A percentile compares a stretch with the other conserved stretches of the same genome.
Conservation (phyloP, 2,113 vertebrate genomes). For the Monarcha castaneiventris region DNA sequence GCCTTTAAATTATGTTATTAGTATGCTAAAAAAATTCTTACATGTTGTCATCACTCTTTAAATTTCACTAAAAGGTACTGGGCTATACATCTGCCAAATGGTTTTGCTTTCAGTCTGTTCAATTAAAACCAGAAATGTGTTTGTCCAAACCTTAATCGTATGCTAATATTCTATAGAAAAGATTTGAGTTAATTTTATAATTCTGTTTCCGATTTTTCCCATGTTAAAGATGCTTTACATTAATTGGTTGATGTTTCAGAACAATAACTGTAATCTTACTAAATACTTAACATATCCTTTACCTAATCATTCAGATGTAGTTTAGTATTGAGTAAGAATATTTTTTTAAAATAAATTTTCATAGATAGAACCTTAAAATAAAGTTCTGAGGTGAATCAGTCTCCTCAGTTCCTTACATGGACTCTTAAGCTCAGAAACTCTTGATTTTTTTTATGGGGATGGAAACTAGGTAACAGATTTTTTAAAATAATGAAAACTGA, state of each 20-base stretch:
- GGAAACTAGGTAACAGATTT: not conserved
- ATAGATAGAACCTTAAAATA: not conserved
- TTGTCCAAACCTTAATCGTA: slow-evolving; percentile 10
- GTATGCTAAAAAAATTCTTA: not conserved
- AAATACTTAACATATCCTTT: not conserved
- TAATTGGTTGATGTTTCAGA: not conserved
- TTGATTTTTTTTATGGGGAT: not conserved
- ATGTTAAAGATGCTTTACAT: not conserved
- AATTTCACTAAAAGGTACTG: slow-evolving; percentile 10
- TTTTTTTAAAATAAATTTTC: not conserved
- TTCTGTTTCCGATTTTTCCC: not conserved
- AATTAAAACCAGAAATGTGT: slow-evolving; percentile 21
- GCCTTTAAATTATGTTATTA: slow-evolving; percentile 30
- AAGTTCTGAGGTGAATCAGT: not conserved
- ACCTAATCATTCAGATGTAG: not conserved
- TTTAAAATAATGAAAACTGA: not conserved
- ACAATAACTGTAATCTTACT: not conserved
- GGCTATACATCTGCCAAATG: not conserved
- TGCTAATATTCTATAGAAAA: not conserved
- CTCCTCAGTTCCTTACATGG: not conserved
- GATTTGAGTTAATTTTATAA: not conserved
- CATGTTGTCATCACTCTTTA: slow-evolving; percentile 16
- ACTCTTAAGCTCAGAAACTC: not conserved
- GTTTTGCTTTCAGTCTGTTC: slow-evolving; percentile 22
- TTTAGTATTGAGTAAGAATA: not conserved